A percentile compares a stretch with the other conserved stretches of the same genome.
These are phyloP conservation scores for Sparus aurata DNA, from an alignment of 2,797 vertebrate species.

Conservation along the genomic window DNA sequence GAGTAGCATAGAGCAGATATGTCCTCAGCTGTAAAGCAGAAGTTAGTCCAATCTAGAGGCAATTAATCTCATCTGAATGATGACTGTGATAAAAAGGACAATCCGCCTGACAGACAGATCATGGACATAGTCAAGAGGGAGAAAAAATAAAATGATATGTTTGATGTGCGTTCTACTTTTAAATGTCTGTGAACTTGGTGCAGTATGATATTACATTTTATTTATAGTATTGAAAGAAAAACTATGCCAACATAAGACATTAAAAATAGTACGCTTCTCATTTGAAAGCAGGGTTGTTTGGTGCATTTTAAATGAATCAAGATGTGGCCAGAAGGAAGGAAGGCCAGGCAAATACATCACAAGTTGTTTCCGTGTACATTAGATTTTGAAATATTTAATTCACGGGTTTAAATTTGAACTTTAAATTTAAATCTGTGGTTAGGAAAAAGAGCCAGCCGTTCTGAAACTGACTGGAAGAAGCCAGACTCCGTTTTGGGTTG, in stretches of 20 bases:
- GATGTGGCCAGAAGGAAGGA: background rate
- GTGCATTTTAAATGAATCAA: constrained; percentile 8
- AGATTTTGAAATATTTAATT: background rate
- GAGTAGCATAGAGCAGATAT: constrained; percentile 10
- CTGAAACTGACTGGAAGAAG: background rate
- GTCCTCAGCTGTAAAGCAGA: constrained; percentile 16
- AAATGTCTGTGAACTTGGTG: background rate
- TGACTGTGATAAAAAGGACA: background rate
- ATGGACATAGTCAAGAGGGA: background rate
- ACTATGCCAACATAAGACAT: background rate
- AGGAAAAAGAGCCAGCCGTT: background rate
- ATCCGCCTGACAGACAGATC: background rate
- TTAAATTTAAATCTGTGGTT: background rate
- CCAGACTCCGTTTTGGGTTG: background rate
- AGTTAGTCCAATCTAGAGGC: background rate
- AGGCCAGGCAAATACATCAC: background rate
- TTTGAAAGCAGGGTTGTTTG: background rate
- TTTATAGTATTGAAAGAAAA: background rate
- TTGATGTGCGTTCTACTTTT: background rate
- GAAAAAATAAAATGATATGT: no score
- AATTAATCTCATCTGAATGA: background rate
- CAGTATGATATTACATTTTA: background rate
- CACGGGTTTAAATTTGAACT: background rate
- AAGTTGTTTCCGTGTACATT: background rate
- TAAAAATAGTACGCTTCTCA: no score